Conservation (phyloP, 2,797 vertebrate genomes). For the Aeoliscus strigatus region DNA sequence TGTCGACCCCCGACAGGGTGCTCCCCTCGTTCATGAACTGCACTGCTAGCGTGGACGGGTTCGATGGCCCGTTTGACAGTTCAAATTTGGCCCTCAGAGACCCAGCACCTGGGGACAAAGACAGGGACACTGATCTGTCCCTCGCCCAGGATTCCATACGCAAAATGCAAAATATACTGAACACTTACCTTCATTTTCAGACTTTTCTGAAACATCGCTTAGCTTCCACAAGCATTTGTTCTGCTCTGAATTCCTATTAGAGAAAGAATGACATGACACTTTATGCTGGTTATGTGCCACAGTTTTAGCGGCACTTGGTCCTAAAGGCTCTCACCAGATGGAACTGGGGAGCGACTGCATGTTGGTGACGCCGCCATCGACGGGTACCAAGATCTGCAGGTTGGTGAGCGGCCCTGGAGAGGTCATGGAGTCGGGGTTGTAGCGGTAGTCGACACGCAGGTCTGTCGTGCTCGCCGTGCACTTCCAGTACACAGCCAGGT, state of each 20-base stretch:
- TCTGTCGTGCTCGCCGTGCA: conserved; percentile 85
- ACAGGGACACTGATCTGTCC: too few species aligned
- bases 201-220: conserved; percentile 90
- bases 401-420: conserved; percentile 80
- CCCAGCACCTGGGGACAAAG: conserved; percentile 80
- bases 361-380: conserved; percentile 87
- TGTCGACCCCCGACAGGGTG: conserved; percentile 89
- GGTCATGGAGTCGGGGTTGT: conserved; percentile 93
- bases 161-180: too few species aligned
- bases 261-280: conserved; percentile 14
- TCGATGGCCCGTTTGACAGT: conserved; percentile 87
- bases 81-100: conserved; percentile 96
- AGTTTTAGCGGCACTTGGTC: too few species aligned
- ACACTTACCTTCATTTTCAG: conserved; percentile 88
- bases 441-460: conserved; percentile 92
- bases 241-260: conserved; percentile 90
- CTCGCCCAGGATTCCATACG: too few species aligned
- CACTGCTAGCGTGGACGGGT: conserved; percentile 88
- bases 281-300: too few species aligned
- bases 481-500: conserved; percentile 97
- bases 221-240: conserved; percentile 95
- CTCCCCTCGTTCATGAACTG: conserved; percentile 92
- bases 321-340: conserved; percentile 91
- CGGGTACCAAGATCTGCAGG: conserved; percentile 88
- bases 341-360: conserved; percentile 92